These are phyloP conservation scores for Puffinus mauretanicus DNA, from an alignment of 2,113 vertebrate genomes.

Conservation along the genomic window DNA sequence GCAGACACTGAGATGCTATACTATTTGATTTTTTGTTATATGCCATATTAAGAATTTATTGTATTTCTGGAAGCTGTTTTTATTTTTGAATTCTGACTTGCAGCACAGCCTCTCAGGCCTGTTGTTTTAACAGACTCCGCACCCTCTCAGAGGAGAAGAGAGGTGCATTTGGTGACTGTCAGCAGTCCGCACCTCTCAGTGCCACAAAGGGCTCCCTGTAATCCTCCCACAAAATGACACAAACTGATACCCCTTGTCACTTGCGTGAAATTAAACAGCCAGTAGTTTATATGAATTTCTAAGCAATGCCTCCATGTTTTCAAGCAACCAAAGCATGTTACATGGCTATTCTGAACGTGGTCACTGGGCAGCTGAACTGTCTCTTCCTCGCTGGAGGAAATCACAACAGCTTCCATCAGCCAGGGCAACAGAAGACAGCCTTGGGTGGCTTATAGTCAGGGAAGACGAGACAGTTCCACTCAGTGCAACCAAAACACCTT, in stretches of 20 bases:
- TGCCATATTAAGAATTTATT: neutral
- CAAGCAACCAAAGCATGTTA: neutral
- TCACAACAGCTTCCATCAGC: neutral
- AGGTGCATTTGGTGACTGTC: neutral
- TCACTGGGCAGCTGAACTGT: neutral
- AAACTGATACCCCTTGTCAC: neutral
- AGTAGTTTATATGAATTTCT: neutral
- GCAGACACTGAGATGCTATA: neutral
- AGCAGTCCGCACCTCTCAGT: neutral
- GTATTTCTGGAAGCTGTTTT: neutral
- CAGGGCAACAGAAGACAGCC: neutral
- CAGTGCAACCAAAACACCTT: neutral
- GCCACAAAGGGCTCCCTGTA: neutral
- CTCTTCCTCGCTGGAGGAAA: neutral
- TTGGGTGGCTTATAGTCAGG: neutral
- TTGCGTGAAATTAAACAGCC: neutral
- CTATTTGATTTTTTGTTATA: neutral
- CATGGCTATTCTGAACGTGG: neutral
- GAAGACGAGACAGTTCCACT: neutral
- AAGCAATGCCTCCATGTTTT: neutral
- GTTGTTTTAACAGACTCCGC: neutral
- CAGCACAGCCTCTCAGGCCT: neutral
- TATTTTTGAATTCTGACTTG: neutral
- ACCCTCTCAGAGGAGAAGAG: neutral
- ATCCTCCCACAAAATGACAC: neutral